These are phyloP conservation scores for Lycodopsis pacificus DNA, from an alignment of 2,797 vertebrate species.

Conservation along the genomic window DNA sequence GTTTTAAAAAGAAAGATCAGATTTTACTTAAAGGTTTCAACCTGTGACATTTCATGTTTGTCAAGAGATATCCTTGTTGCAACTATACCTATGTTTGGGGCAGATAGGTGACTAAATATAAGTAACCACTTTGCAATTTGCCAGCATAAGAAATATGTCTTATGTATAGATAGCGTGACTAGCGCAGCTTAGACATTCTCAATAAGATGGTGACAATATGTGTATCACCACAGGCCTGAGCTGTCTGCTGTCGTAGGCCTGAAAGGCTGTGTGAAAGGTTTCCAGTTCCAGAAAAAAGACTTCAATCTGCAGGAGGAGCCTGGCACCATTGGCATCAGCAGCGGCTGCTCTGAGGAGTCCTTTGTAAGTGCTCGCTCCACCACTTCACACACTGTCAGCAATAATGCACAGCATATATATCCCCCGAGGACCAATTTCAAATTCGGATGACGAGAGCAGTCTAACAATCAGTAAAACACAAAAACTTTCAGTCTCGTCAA, in stretches of 20 bases:
- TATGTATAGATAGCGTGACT: background rate
- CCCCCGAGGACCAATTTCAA: background rate
- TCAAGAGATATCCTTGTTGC: background rate
- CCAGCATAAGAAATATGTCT: background rate
- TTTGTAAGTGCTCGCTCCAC: conserved; percentile 82
- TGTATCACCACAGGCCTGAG: conserved; percentile 79
- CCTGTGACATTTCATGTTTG: background rate
- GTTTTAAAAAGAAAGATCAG: background rate
- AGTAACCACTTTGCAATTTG: background rate
- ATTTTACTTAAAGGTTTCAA: background rate
- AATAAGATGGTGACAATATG: background rate
- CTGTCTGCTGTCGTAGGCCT: conserved; percentile 86
- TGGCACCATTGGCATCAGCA: conserved; percentile 96
- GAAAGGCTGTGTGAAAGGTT: conserved; percentile 97
- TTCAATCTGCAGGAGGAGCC: conserved; percentile 96
- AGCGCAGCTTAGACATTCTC: background rate
- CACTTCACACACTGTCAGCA: background rate
- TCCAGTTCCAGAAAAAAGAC: conserved; percentile 98
- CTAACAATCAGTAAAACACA: conserved; percentile 5
- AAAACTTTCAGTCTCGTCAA: background rate
- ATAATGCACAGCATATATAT: background rate
- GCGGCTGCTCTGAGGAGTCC: conserved; percentile 95
- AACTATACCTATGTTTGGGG: background rate
- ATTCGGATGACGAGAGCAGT: background rate
- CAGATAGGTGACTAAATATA: background rate